Percentiles rank a stretch among this genome's conserved stretches.
phyloP scores from a whole-genome alignment of 2,888 invertebrate genomes.

The Tenodera sinensis region DNA sequence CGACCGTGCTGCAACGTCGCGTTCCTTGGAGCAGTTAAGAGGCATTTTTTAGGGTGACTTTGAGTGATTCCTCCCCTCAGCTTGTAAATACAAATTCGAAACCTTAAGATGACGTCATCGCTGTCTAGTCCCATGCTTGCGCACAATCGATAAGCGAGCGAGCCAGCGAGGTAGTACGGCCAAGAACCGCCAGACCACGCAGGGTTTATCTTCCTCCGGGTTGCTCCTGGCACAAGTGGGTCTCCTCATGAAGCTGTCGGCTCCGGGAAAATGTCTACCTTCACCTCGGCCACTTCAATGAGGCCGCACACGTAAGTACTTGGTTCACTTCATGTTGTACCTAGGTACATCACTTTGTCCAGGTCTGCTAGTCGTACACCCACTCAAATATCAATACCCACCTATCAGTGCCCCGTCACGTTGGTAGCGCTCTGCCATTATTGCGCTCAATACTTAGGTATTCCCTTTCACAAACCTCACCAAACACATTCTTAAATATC shows the following conservation, averaged over 20 bases:
- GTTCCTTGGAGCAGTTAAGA: not conserved
- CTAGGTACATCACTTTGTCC: no score
- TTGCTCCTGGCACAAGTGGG: not conserved
- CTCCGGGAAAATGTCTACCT: not conserved
- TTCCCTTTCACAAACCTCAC: not conserved
- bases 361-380: not conserved
- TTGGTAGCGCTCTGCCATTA: not conserved
- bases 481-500: no score
- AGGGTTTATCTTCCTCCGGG: not conserved
- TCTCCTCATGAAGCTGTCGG: not conserved
- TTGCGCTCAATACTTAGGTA: not conserved
- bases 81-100: not conserved
- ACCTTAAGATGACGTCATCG: not conserved
- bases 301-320: conserved; percentile 8
- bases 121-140: not conserved
- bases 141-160: not conserved
- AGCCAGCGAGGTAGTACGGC: no score
- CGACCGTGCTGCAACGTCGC: no score
- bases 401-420: not conserved
- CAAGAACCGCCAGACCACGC: no score
- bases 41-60: no score
- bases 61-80: no score
- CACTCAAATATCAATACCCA: not conserved
- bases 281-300: not conserved
- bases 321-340: not conserved